phyloP scores from a whole-genome alignment of 2,113 vertebrate genomes.

The Odocoileus virginianus region DNA sequence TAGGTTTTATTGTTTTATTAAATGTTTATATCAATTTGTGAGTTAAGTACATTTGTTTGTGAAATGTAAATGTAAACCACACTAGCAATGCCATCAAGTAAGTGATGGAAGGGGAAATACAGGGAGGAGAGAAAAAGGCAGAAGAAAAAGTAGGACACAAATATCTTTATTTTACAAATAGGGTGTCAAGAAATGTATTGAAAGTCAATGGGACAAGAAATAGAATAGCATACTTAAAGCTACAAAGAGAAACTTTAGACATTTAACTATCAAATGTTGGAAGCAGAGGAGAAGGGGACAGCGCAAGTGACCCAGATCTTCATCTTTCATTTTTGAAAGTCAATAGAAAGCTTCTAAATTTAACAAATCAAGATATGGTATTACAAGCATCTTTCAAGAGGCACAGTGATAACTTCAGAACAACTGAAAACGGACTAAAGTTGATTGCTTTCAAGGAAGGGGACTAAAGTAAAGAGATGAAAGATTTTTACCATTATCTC shows the following conservation, averaged over 20 bases:
- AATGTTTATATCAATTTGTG: neutral
- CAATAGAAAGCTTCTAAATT: neutral
- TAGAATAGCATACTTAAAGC: neutral
- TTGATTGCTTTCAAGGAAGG: neutral
- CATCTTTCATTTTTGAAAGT: neutral
- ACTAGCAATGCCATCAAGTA: neutral
- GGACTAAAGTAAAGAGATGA: neutral
- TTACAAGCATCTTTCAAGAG: neutral
- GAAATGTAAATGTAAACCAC: neutral
- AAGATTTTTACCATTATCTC: neutral
- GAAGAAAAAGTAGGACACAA: neutral
- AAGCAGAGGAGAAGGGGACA: neutral
- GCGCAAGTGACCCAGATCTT: neutral
- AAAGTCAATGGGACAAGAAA: neutral
- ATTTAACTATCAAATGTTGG: neutral
- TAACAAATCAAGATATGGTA: neutral
- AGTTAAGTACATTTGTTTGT: neutral
- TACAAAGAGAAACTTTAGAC: neutral
- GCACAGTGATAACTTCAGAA: neutral
- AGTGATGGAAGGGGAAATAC: rapidly evolving
- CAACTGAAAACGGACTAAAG: neutral
- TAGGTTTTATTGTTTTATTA: neutral
- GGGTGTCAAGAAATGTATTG: neutral
- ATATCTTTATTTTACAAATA: neutral
- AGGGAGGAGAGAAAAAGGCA: neutral